Conservation (phyloP, 2,888 invertebrate genomes). For the Brachyopa scutellaris region DNA sequence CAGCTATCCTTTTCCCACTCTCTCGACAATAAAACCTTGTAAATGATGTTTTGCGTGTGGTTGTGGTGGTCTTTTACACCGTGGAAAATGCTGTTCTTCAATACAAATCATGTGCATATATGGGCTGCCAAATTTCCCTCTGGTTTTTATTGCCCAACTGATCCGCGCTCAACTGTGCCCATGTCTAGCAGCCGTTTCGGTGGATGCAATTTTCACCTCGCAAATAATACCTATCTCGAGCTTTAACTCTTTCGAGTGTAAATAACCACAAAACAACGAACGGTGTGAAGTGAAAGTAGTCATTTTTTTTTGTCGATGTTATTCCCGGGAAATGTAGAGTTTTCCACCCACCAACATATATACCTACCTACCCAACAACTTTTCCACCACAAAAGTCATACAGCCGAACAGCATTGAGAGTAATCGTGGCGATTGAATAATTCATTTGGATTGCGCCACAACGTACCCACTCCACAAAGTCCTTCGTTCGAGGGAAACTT, state of each 20-base stretch:
- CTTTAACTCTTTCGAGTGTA: too few species aligned
- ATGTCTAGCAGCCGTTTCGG: neutral
- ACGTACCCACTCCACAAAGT: too few species aligned
- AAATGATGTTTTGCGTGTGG: too few species aligned
- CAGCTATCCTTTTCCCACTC: too few species aligned
- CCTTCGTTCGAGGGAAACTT: neutral
- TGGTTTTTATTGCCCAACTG: slow-evolving; percentile 15
- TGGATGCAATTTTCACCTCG: slow-evolving; percentile 11
- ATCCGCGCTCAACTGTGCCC: too few species aligned
- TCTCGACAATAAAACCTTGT: too few species aligned
- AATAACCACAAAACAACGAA: too few species aligned
- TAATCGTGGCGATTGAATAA: slow-evolving; percentile 61
- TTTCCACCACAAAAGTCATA: slow-evolving; percentile 46
- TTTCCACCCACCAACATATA: too few species aligned
- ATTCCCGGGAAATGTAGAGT: slow-evolving; percentile 24
- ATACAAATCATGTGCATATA: slow-evolving; percentile 48
- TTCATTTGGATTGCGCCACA: slow-evolving; percentile 43
- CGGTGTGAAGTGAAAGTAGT: slow-evolving; percentile 35
- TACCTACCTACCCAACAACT: too few species aligned
- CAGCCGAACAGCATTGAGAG: slow-evolving; percentile 30
- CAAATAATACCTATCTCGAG: too few species aligned
- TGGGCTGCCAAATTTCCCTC: slow-evolving; percentile 47
- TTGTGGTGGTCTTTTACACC: slow-evolving; percentile 2
- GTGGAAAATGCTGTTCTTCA: slow-evolving; percentile 14
- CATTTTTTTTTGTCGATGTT: slow-evolving; percentile 5